These are phyloP conservation scores for Latheticus oryzae DNA, from an alignment of 2,888 invertebrate genomes.

Conservation along the genomic window DNA sequence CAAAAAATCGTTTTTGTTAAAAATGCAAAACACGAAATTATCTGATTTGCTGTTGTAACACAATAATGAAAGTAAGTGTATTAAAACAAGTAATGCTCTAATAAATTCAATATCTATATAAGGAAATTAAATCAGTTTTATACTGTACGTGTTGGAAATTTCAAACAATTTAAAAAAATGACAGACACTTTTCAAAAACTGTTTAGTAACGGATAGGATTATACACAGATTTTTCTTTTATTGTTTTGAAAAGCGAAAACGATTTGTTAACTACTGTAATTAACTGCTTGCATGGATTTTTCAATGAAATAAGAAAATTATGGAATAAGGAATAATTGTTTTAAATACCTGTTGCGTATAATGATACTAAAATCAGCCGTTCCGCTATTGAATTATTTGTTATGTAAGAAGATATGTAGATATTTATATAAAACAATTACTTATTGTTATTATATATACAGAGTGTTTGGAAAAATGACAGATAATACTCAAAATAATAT, in stretches of 20 bases:
- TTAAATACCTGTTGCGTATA: conserved; percentile 8
- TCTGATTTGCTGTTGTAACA: conserved; percentile 7
- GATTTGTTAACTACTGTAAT: conserved; percentile 20
- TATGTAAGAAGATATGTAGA: too few species aligned
- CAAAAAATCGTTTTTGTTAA: conserved; percentile 8
- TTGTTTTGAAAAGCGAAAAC: conserved; percentile 17
- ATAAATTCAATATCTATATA: conserved; percentile 16
- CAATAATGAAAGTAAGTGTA: conserved; percentile 28
- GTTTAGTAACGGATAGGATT: too few species aligned
- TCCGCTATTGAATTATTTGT: neutral
- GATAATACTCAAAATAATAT: too few species aligned
- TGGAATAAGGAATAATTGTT: conserved; percentile 19
- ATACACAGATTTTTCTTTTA: too few species aligned
- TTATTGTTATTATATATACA: too few species aligned
- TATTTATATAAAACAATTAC: too few species aligned
- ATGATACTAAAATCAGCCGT: conserved; percentile 8
- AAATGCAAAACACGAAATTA: conserved; percentile 1
- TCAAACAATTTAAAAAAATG: too few species aligned
- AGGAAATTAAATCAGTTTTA: conserved; percentile 18
- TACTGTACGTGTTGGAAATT: too few species aligned
- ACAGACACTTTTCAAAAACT: too few species aligned
- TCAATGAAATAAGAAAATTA: conserved; percentile 7
- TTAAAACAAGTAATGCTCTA: conserved; percentile 22
- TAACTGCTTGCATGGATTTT: too few species aligned
- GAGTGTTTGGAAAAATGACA: too few species aligned